These are phyloP conservation scores for Pammene aurita DNA, from an alignment of 2,888 invertebrate species.

Conservation along the genomic window DNA sequence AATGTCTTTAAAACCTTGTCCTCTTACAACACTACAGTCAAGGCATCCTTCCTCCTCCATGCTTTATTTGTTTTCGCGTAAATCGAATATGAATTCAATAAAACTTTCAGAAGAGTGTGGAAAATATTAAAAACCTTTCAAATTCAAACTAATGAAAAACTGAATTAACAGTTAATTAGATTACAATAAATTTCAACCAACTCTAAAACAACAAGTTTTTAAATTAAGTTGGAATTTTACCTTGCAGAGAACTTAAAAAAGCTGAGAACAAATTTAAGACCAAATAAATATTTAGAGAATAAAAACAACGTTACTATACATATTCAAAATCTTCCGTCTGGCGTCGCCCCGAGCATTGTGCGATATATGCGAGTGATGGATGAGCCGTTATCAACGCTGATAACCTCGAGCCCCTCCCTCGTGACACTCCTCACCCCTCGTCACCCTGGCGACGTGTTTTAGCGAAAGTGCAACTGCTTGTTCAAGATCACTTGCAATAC, in stretches of 20 bases:
- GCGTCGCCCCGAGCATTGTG: slow-evolving; percentile 54
- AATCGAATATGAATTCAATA: slow-evolving; percentile 38
- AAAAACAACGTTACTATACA: slow-evolving; percentile 36
- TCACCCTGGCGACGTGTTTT: slow-evolving; percentile 51
- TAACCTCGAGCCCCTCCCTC: slow-evolving; percentile 72
- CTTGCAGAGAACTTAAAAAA: background rate
- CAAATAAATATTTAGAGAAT: slow-evolving; percentile 3
- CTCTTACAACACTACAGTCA: slow-evolving; percentile 31
- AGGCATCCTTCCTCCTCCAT: background rate
- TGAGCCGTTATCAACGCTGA: slow-evolving; percentile 76
- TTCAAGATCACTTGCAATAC: slow-evolving; percentile 19
- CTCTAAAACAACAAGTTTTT: background rate
- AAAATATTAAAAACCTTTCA: no score
- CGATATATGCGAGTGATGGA: slow-evolving; percentile 72
- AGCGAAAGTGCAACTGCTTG: slow-evolving; percentile 53
- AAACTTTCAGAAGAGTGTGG: no score
- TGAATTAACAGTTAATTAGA: no score
- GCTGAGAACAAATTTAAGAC: background rate
- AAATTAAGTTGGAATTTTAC: no score
- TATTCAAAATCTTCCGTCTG: slow-evolving; percentile 68
- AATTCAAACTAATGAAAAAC: no score
- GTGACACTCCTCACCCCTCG: slow-evolving; percentile 49
- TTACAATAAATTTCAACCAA: background rate
- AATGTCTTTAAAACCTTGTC: slow-evolving; percentile 9
- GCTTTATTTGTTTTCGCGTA: slow-evolving; percentile 15